Evolutionary conservation across 2,797 vertebrate species (phyloP).

Genomic region (Linurgus olivaceus): DNA sequence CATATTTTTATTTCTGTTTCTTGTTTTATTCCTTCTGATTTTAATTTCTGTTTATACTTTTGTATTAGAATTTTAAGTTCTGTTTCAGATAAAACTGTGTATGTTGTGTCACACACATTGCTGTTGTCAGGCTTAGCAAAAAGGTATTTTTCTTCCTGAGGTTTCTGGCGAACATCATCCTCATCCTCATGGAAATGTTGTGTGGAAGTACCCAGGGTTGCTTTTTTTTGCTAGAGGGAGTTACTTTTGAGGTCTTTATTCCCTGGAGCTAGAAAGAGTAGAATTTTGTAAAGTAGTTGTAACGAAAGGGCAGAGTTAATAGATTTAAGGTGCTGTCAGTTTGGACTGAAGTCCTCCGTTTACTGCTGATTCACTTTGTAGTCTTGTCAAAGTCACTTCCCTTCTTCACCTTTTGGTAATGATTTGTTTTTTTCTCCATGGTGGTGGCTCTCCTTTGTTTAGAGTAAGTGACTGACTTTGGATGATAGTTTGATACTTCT

Average conservation of each 20-base stretch:
- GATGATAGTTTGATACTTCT: neutral
- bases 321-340: neutral
- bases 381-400: neutral
- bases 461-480: neutral
- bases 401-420: neutral
- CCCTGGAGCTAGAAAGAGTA: neutral
- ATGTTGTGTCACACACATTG: neutral
- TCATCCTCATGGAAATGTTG: neutral
- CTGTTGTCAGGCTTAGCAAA: neutral
- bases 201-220: neutral
- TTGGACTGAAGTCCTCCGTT: neutral
- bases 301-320: neutral
- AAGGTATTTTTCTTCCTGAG: neutral
- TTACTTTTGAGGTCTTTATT: neutral
- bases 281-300: neutral
- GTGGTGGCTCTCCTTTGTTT: neutral
- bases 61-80: neutral
- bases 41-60: neutral
- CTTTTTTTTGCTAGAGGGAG: neutral
- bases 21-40: neutral
- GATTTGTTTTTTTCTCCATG: neutral
- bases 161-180: accelerated
- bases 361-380: neutral
- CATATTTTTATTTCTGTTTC: accelerated
- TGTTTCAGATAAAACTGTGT: neutral